Percentiles rank a stretch among this genome's conserved stretches.
Conservation (phyloP, 2,888 invertebrate genomes). For the Panzeria rudis region DNA sequence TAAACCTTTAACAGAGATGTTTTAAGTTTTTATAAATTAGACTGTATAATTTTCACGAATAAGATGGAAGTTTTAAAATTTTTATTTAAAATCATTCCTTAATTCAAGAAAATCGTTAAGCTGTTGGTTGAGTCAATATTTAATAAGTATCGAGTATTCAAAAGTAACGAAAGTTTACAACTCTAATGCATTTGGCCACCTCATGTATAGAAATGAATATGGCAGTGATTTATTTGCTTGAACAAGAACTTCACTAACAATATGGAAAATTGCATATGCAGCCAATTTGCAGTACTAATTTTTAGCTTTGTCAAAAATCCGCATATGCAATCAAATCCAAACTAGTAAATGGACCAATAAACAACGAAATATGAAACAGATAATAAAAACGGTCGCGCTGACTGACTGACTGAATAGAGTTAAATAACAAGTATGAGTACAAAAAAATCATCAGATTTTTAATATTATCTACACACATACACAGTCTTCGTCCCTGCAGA, state of each 20-base stretch:
- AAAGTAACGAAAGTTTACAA: too few relatives aligned
- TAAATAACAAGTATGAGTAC: conserved; percentile 41
- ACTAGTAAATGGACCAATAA: conserved; percentile 56
- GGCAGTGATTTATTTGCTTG: conserved; percentile 59
- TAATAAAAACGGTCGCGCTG: conserved; percentile 40
- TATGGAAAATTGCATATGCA: conserved; percentile 71
- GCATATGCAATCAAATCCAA: conserved; percentile 65
- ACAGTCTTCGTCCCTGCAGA: too few relatives aligned
- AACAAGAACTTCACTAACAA: conserved; percentile 62
- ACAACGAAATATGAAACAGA: conserved; percentile 19
- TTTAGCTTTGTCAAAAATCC: conserved; percentile 73
- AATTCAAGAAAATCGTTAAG: too few relatives aligned
- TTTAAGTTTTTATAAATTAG: too few relatives aligned
- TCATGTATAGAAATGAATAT: conserved; percentile 4
- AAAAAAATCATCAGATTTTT: conserved; percentile 62
- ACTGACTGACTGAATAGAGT: conserved; percentile 55
- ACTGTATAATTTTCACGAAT: too few relatives aligned
- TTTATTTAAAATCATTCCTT: too few relatives aligned
- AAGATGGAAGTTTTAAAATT: too few relatives aligned
- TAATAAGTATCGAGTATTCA: too few relatives aligned
- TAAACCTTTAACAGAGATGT: too few relatives aligned
- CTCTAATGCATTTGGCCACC: conserved; percentile 19
- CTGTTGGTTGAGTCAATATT: too few relatives aligned
- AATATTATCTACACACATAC: conserved; percentile 51
- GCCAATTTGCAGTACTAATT: conserved; percentile 73